Evolutionary conservation across 1,140 invertebrate species (phyloP).

Genomic region (Anagrus nilaparvatae): DNA sequence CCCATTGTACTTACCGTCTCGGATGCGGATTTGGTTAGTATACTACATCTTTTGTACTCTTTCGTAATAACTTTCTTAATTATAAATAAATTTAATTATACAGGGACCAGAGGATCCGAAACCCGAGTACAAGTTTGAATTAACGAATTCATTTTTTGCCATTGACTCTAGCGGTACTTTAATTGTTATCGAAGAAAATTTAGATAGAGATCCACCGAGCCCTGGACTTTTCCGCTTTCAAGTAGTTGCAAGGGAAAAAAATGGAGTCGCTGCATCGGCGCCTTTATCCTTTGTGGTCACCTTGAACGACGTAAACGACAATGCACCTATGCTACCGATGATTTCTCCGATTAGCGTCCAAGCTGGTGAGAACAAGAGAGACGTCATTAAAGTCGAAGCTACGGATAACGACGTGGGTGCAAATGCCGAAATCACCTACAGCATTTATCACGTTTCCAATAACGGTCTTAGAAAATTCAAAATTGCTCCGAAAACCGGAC

Average conservation of each 20-base stretch:
- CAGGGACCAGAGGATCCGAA: conserved; percentile 57
- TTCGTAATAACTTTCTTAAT: background rate
- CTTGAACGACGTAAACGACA: conserved; percentile 76
- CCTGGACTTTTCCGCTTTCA: conserved; percentile 74
- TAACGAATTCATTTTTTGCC: conserved; percentile 74
- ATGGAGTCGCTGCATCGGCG: conserved; percentile 65
- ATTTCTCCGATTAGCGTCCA: conserved; percentile 66
- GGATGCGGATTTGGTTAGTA: conserved; percentile 71
- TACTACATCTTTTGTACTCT: background rate
- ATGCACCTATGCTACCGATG: conserved; percentile 66
- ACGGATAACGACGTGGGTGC: conserved; percentile 76
- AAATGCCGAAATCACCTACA: conserved; percentile 72
- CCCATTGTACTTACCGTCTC: conserved; percentile 64
- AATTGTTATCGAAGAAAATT: conserved; percentile 69
- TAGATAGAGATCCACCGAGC: conserved; percentile 81
- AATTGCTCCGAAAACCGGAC: conserved; percentile 69
- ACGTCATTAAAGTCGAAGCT: conserved; percentile 69
- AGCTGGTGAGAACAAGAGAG: conserved; percentile 64
- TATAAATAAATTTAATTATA: conserved; percentile 15
- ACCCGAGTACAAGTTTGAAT: conserved; percentile 67
- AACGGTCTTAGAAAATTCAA: conserved; percentile 77
- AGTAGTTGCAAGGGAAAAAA: conserved; percentile 70
- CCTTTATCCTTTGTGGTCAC: conserved; percentile 69
- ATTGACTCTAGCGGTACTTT: conserved; percentile 64
- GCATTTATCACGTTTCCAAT: conserved; percentile 81